Evolutionary conservation across 2,888 invertebrate genomes (phyloP), one percentile per base, ranked within the genome.

Genomic region (Yponomeuta cagnagella): DNA sequence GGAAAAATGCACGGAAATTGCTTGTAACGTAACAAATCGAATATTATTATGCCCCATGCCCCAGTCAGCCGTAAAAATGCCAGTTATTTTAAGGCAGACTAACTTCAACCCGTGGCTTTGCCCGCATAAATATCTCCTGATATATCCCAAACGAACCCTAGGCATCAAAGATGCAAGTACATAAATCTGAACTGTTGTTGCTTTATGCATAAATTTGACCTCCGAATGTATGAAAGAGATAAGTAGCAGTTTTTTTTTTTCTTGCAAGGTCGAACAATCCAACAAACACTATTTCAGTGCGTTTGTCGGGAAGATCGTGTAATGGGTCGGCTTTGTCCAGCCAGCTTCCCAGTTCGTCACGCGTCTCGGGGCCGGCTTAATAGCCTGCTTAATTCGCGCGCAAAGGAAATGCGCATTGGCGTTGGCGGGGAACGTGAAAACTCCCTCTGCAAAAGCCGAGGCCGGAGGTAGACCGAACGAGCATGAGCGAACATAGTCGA

Each of bases 321-420:
- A 80, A 84, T 85, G 79, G 77, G 75, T 76, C 76, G 74, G 80
- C 75, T 86, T 88, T 88, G 85, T 87, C 80, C 81, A 77, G 78
- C 76, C 78, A 78, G 80, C 82, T 84, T 86, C 86, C 84, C 82
- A 84, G 89, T 91, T 89, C 88, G 89, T 90, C 89, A 90, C 90
- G 89, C 87, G 82, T 87, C 87, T 88, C 82, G 81, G 84, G 86
- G 83, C 81, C 80, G 80, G 84, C 86, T 87, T 91, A 90, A 90
- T 90, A 90, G 90, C 87, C 87, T 89, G 89, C 85, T 89, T 90
- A 90, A 90, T 90, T 90, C 86, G 86, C 81, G 83, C 84, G 85
- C 84, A 89, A 85, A 90, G 89, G 90, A 90, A 90, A 89, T 87
- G 82, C 84, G 85, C 85, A 88, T 88, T 84, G 87, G 80, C 79